Conservation (phyloP, 2,113 vertebrate genomes). For the Prionailurus viverrinus region DNA sequence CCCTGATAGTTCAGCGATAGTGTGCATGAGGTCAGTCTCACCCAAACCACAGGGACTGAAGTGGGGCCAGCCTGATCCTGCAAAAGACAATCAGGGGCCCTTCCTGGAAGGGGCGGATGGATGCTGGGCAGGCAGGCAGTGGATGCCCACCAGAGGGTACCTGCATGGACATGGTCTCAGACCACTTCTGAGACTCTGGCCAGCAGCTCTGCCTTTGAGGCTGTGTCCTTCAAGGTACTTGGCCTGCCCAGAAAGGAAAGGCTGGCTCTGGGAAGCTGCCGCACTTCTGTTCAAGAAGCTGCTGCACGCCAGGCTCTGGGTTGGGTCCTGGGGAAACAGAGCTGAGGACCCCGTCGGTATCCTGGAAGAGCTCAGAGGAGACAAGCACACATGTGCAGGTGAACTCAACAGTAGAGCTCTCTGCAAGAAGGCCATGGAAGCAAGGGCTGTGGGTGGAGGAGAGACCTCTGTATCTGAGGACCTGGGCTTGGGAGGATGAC, state of each 20-base stretch:
- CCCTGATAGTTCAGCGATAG: neutral
- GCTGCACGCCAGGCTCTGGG: neutral
- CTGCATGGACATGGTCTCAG: conserved; percentile 9
- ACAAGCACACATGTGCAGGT: neutral
- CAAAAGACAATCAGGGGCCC: neutral
- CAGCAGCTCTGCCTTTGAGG: neutral
- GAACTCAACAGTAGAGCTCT: neutral
- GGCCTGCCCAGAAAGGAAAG: neutral
- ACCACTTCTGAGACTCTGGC: neutral
- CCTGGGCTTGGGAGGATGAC: neutral
- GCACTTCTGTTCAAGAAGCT: neutral
- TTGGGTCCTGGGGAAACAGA: neutral
- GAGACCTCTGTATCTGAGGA: neutral
- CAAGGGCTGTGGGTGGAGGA: neutral
- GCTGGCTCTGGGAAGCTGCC: neutral
- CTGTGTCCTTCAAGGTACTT: neutral
- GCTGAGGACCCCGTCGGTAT: neutral
- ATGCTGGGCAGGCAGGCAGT: neutral
- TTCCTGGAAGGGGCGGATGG: neutral
- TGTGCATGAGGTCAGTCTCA: neutral
- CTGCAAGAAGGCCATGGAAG: neutral
- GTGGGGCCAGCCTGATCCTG: neutral
- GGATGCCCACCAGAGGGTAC: neutral
- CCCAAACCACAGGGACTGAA: neutral
- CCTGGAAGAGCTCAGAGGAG: neutral